phyloP scores from a whole-genome alignment of 2,888 invertebrate species.

The Lapara coniferarum region DNA sequence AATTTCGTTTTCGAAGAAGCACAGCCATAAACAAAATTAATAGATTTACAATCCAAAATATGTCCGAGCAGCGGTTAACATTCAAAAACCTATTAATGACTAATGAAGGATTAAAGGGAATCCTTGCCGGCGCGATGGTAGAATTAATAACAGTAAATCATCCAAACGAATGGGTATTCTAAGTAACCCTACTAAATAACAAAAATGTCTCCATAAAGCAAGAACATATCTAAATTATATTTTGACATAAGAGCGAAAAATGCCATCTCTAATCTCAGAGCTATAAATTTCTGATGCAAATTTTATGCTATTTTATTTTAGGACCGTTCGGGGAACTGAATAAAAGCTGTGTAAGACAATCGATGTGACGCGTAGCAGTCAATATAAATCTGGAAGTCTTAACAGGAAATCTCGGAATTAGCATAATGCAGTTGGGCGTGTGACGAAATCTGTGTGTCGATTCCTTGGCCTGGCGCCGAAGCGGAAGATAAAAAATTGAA shows the following conservation, averaged over 20 bases:
- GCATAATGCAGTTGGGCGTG: slow-evolving; percentile 75
- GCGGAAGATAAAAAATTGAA: slow-evolving; percentile 49
- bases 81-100: slow-evolving; percentile 70
- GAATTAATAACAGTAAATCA: slow-evolving; percentile 72
- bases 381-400: slow-evolving; percentile 50
- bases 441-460: slow-evolving; percentile 54
- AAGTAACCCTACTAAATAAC: slow-evolving; percentile 63
- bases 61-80: slow-evolving; percentile 53
- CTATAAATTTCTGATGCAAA: slow-evolving; percentile 75
- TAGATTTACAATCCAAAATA: slow-evolving; percentile 32
- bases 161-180: slow-evolving; percentile 60
- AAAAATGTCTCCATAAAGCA: slow-evolving; percentile 67
- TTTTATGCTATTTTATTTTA: slow-evolving; percentile 58
- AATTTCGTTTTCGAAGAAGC: slow-evolving; percentile 33
- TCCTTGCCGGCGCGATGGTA: slow-evolving; percentile 46
- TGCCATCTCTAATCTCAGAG: slow-evolving; percentile 57
- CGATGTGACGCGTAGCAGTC: slow-evolving; percentile 66
- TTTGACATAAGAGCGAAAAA: slow-evolving; percentile 67
- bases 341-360: slow-evolving; percentile 54
- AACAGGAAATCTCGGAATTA: slow-evolving; percentile 71
- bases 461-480: slow-evolving; percentile 50
- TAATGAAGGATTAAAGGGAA: slow-evolving; percentile 66
- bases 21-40: slow-evolving; percentile 42
- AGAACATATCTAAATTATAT: slow-evolving; percentile 70
- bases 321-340: slow-evolving; percentile 61